Base-by-base conservation (phyloP, 2,797 vertebrate species). In the Sparidentex hasta region DNA sequence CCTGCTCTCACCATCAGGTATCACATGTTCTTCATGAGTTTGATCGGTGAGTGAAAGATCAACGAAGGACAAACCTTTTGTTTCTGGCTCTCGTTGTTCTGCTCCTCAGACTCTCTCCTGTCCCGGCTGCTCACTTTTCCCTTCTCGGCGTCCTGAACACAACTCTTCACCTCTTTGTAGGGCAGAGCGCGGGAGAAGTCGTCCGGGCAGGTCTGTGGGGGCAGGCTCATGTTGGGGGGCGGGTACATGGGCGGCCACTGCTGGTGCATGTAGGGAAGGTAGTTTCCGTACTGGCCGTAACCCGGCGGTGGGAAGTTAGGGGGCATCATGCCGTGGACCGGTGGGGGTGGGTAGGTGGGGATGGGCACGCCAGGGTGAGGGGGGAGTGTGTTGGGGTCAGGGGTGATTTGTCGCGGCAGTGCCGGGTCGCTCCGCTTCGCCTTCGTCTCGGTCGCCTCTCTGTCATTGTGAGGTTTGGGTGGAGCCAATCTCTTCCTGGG, bases 61-160 rank as follows among this genome's bases (percentile, higher is more conserved):
- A 29, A 21, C 1, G 7, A 43, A 43, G 20, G 38, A 3, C 11
- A 27, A 52, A 97, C 98, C 96, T 99, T 99, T 81, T 96, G 95
- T 81, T 99, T 99, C 86, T 99, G 96, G 73, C 95, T 96, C 84
- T 97, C 97, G 3, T 97, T 96, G 87, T 98, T 98, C 87, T 96
- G 96, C 87, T 97, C 96, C 66, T 98, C 97, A 0, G 95, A 96
- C 50, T 96, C 93, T 47, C 70, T 91, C n/a, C 69, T 71, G 20
- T 92, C 83, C 8, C 82, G 87, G 78, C 64, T 71, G 48, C 85
- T 71, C 25, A 11, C 54, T 41, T 80, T 71, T 17, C 57, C 80
- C 50, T 59, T 86, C 27, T 81, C 83, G 2, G 14, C 11, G 0
- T 76, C 81, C 48, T 41, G 70, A 58, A 25, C 38, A 0, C 7